phyloP scores from a whole-genome alignment of 2,888 invertebrate genomes.

The Lathronympha strigana region DNA sequence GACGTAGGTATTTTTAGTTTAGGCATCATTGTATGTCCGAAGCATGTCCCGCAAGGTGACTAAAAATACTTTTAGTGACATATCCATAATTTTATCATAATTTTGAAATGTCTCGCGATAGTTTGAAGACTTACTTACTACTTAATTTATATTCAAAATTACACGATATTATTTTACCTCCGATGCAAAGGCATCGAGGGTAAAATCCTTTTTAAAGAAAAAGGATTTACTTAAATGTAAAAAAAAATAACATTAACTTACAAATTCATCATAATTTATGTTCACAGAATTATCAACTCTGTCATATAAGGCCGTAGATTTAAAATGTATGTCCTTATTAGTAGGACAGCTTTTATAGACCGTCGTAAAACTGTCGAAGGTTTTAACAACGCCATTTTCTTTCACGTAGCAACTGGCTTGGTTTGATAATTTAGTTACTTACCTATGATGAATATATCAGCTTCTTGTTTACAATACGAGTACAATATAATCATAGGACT shows the following conservation, averaged over 20 bases:
- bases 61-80: too few species aligned
- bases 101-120: too few species aligned
- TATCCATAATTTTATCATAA: too few species aligned
- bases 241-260: not conserved
- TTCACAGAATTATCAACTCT: not conserved
- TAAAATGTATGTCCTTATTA: slow-evolving; percentile 3
- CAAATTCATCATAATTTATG: not conserved
- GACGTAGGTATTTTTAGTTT: too few species aligned
- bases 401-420: not conserved
- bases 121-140: too few species aligned
- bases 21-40: too few species aligned
- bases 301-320: not conserved
- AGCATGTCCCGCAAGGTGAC: too few species aligned
- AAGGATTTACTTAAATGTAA: too few species aligned
- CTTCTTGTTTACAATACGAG: not conserved
- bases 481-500: not conserved
- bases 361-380: slow-evolving; percentile 2
- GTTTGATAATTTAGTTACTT: not conserved
- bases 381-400: not conserved
- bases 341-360: not conserved
- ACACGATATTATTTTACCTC: too few species aligned
- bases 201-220: too few species aligned
- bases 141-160: too few species aligned
- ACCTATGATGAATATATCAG: not conserved
- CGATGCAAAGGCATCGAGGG: too few species aligned